Conservation (phyloP, 1,140 invertebrate species). For the Drosophila truncata region DNA sequence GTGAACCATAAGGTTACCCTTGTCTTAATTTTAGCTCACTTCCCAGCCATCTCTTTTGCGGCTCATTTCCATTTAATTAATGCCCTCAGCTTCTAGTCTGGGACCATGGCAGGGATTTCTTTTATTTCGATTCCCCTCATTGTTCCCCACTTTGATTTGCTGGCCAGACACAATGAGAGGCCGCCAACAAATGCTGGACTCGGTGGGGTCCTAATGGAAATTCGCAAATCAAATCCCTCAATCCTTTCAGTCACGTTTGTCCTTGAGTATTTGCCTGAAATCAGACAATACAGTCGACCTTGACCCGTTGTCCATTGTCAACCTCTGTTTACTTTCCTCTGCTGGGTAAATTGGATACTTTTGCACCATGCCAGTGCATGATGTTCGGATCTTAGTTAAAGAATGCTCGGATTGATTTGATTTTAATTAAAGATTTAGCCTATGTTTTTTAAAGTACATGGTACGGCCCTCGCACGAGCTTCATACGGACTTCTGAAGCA, state of each 20-base stretch:
- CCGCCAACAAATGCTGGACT: slow-evolving; percentile 23
- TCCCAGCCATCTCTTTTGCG: not conserved
- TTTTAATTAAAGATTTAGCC: not conserved
- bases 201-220: slow-evolving; percentile 29
- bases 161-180: slow-evolving; percentile 24
- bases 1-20: not conserved
- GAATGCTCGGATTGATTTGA: not conserved
- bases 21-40: not conserved
- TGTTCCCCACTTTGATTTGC: slow-evolving; percentile 20
- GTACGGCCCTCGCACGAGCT: not conserved
- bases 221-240: slow-evolving; percentile 19
- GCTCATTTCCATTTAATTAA: slow-evolving; percentile 32
- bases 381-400: not conserved
- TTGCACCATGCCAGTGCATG: not conserved
- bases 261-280: slow-evolving; percentile 11
- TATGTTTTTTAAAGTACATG: not conserved
- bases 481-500: not conserved
- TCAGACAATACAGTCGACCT: slow-evolving; percentile 20
- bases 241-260: slow-evolving; percentile 34
- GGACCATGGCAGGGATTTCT: not conserved
- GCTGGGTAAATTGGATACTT: slow-evolving; percentile 20
- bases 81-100: not conserved
- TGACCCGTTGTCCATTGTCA: slow-evolving; percentile 21
- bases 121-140: slow-evolving; percentile 9
- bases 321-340: not conserved